Base-by-base conservation (phyloP, 1,140 invertebrate species). In the Drosophila arawakana region DNA sequence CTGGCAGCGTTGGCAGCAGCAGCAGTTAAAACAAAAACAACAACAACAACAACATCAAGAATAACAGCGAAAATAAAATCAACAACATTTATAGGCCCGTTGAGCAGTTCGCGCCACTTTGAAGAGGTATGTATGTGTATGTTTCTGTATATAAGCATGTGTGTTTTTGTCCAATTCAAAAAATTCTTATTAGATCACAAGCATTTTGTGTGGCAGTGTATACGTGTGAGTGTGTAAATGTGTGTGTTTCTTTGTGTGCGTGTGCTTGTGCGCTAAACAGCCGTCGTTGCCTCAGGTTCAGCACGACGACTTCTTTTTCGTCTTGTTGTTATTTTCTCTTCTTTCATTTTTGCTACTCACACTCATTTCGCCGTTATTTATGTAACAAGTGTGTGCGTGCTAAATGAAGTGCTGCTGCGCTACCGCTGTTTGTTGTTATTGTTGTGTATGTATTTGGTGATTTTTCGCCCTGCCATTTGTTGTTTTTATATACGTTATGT, bases 281-380 rank as follows among this genome's bases (percentile, higher is more conserved):
- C 58, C 71, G 58, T 61, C 67, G 65, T 78, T 75, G 60, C 65
- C 58, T 70, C 67, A 72, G 71, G 61, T 66, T 66, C 80, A 81
- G 80, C 71, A 76, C 50, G 41, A 65, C 74, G 62, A 66, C 83
- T 82, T 86, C 72, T 79, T 88, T 72, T 88, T 79, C 63, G 66
- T 79, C 61, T 76, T 88, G 49, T 76, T 73, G 58, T 61, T 83
- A 78, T 71, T 73, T 59, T 73, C 70, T 57, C 61, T 80, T 52
- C 47, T 55, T 73, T 43, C 55, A 47, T 65, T 77, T 69, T 57
- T 69, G 74, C 74, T 61, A 58, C 63, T 76, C 72, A 83, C 68
- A 84, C 84, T 89, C 80, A 71, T 78, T 89, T 83, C 78, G 84
- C 84, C 84, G 80, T 89, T 88, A 84, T 89, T 88, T 88, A 88